These are phyloP conservation scores for Yasuhikotakia modesta DNA, from an alignment of 2,797 vertebrate genomes.

Conservation along the genomic window DNA sequence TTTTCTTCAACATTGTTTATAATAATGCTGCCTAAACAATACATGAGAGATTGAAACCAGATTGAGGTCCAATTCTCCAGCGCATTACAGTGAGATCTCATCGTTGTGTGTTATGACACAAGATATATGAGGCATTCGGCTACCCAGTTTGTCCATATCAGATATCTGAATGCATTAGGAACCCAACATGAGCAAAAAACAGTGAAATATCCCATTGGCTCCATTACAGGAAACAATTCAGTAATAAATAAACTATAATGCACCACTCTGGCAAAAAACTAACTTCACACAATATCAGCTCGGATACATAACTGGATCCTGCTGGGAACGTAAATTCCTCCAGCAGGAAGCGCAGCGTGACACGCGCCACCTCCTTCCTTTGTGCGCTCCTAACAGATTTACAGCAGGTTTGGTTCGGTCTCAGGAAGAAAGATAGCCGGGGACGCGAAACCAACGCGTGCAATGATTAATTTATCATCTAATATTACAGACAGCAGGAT, in stretches of 20 bases:
- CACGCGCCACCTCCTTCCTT: neutral
- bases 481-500: conserved; percentile 18
- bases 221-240: neutral
- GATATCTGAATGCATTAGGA: neutral
- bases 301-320: conserved; percentile 2
- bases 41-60: no score
- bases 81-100: no score
- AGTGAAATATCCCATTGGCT: no score
- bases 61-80: no score
- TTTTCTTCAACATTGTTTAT: no score
- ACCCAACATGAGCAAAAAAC: neutral
- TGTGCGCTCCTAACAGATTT: conserved; percentile 8
- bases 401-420: conserved; percentile 19
- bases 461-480: conserved; percentile 49
- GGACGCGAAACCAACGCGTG: neutral
- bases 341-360: neutral
- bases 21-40: no score
- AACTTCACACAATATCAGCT: conserved; percentile 1
- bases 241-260: neutral
- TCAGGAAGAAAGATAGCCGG: conserved; percentile 35
- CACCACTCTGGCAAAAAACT: neutral
- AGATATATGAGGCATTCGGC: no score
- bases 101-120: no score
- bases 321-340: neutral
- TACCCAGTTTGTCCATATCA: neutral